Conservation (phyloP, 2,888 invertebrate genomes). For the Lochmaea crataegi region DNA sequence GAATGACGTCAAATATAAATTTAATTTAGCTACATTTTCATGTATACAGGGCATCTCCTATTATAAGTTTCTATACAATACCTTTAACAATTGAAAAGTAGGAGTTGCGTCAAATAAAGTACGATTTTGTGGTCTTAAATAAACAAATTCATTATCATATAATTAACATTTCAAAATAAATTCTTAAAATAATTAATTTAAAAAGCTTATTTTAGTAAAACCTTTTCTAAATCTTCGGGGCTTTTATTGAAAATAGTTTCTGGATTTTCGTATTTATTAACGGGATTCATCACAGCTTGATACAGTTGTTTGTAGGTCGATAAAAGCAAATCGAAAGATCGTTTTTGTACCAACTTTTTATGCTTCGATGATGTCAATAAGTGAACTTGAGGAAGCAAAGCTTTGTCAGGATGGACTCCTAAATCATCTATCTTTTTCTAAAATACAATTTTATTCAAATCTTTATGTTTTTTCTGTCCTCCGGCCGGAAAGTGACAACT, state of each 20-base stretch:
- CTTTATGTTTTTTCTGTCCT: no score
- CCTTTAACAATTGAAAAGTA: background rate
- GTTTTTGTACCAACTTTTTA: constrained; percentile 78
- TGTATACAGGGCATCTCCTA: no score
- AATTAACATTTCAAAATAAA: background rate
- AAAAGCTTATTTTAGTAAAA: constrained; percentile 20
- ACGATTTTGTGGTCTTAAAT: background rate
- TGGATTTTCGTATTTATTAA: constrained; percentile 83
- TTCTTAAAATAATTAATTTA: background rate
- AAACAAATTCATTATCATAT: background rate
- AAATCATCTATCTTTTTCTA: constrained; percentile 90
- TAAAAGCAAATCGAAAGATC: constrained; percentile 87
- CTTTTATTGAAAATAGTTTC: constrained; percentile 77
- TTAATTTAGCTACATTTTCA: no score
- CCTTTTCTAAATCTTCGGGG: constrained; percentile 73
- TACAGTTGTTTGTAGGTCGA: constrained; percentile 91
- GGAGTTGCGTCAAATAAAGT: background rate
- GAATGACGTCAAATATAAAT: no score
- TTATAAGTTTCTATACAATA: background rate
- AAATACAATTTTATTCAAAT: constrained; percentile 52
- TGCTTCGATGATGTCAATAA: constrained; percentile 84
- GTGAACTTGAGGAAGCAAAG: constrained; percentile 87
- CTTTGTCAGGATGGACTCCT: constrained; percentile 84
- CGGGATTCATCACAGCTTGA: constrained; percentile 81
- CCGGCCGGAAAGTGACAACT: no score